Base-by-base conservation (phyloP, 2,888 invertebrate species). In the Linnaemya tessellans region DNA sequence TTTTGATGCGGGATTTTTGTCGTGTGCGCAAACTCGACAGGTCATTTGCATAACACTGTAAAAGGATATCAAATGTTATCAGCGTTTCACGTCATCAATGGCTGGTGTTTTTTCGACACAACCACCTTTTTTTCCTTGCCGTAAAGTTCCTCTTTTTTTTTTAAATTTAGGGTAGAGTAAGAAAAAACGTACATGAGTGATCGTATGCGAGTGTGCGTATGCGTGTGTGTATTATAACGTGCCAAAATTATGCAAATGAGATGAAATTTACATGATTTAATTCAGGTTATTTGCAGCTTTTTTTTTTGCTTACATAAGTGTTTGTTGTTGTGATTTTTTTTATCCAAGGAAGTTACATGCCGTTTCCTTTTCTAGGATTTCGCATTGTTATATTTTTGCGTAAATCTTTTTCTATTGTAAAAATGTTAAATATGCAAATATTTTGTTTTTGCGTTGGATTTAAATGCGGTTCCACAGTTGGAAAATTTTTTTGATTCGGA, bases 31-130 rank as follows among this genome's bases (percentile, higher is more conserved):
- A 70, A 80, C 84, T 84, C 87, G 84, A 87, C 91, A 91, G 91
- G 91, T 91, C 88, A 91, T 91, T 91, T 89, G 91, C 91, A 91
- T 91, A 91, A 91, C 91, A 91, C 89, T 88, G 87, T 74, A 70
- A 88, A 89, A 67, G 70, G 64, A 71, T 54, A 75, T 58, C 73
- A 49, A 77, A 71, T 65, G 43, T 46, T 35, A 49, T 41, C 2
- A 30, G 30, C 60, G 38, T 51, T 30, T 49, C 9, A 13, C 41
- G 62, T 60, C 60, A 51, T 49, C 67, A 51, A 41, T 70, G 73
- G 68, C 82, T 78, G 80, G 78, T 85, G 86, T 70, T 74, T 74
- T 11, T 20, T 70, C 64, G 67, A 64, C 79, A 79, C 51, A 67
- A 78, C 70, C 71, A 79, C 77, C 75, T 71, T 73, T 73, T 75